These are phyloP conservation scores for Phyllotreta striolata DNA, from an alignment of 2,888 invertebrate species.

Conservation along the genomic window DNA sequence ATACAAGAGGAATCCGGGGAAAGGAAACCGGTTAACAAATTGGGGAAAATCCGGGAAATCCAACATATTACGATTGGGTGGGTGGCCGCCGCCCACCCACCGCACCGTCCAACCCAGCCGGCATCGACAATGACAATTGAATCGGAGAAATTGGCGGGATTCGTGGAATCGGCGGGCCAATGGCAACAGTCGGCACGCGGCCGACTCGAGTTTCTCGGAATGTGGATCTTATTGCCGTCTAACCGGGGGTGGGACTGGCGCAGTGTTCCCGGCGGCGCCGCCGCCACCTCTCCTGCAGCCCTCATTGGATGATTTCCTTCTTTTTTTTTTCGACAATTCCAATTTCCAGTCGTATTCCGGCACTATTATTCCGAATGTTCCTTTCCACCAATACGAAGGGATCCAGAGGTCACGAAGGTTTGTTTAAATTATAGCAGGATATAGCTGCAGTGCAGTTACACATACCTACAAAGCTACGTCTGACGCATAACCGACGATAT, in stretches of 20 bases:
- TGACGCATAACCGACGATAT: too few species aligned
- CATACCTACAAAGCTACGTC: too few species aligned
- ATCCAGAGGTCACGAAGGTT: not conserved
- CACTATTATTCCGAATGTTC: slow-evolving; percentile 24
- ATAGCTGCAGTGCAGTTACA: too few species aligned
- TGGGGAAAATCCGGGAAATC: slow-evolving; percentile 19
- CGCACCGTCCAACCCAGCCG: slow-evolving; percentile 44
- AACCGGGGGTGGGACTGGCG: slow-evolving; percentile 55
- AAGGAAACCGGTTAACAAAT: slow-evolving; percentile 17
- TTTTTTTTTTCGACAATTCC: slow-evolving; percentile 53
- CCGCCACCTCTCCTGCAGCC: slow-evolving; percentile 44
- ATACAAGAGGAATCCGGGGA: not conserved
- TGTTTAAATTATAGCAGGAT: not conserved
- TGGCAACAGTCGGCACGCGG: slow-evolving; percentile 57
- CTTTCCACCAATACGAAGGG: slow-evolving; percentile 5
- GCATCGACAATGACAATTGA: slow-evolving; percentile 58
- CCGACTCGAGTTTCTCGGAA: slow-evolving; percentile 59
- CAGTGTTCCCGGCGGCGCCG: slow-evolving; percentile 52
- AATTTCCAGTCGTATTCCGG: slow-evolving; percentile 42
- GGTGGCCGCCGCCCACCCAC: slow-evolving; percentile 50
- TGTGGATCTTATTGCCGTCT: slow-evolving; percentile 59
- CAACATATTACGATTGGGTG: slow-evolving; percentile 60
- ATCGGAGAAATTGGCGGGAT: slow-evolving; percentile 60
- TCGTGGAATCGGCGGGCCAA: slow-evolving; percentile 58
- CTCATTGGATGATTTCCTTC: slow-evolving; percentile 53